A percentile compares a stretch with the other conserved stretches of the same genome.
These are phyloP conservation scores for Melinaea marsaeus DNA, from an alignment of 2,888 invertebrate species.

Conservation along the genomic window DNA sequence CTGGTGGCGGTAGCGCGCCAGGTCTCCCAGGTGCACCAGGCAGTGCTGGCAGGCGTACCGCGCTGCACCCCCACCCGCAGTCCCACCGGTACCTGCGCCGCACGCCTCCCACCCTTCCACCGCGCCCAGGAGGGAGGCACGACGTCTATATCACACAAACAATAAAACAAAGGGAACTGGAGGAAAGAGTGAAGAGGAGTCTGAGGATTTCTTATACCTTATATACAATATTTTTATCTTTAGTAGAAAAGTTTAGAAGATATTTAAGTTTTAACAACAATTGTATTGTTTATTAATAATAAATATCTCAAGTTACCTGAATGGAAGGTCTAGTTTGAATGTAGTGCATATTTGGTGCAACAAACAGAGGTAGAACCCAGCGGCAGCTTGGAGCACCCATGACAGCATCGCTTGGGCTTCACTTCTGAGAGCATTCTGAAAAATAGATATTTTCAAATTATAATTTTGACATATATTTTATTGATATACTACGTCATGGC, in stretches of 20 bases:
- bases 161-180: neutral
- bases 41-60: constrained; percentile 93
- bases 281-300: neutral
- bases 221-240: too few species aligned
- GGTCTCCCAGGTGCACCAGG: constrained; percentile 91
- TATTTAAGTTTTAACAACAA: too few species aligned
- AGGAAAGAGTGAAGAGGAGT: neutral
- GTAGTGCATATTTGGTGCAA: constrained; percentile 89
- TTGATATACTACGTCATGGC: too few species aligned
- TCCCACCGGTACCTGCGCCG: constrained; percentile 32
- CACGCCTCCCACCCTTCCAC: constrained; percentile 67
- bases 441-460: neutral
- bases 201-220: too few species aligned
- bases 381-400: constrained; percentile 89
- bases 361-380: constrained; percentile 89
- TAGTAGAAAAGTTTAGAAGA: too few species aligned
- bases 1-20: constrained; percentile 90
- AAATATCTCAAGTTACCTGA: constrained; percentile 59
- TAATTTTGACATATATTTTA: neutral
- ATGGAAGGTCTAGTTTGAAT: constrained; percentile 89
- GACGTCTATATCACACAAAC: constrained; percentile 46
- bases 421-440: constrained; percentile 82
- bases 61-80: constrained; percentile 73
- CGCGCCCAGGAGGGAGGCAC: constrained; percentile 64
- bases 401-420: constrained; percentile 88